Evolutionary conservation across 2,113 vertebrate species (phyloP).

Genomic region (Laticauda laticaudata): DNA sequence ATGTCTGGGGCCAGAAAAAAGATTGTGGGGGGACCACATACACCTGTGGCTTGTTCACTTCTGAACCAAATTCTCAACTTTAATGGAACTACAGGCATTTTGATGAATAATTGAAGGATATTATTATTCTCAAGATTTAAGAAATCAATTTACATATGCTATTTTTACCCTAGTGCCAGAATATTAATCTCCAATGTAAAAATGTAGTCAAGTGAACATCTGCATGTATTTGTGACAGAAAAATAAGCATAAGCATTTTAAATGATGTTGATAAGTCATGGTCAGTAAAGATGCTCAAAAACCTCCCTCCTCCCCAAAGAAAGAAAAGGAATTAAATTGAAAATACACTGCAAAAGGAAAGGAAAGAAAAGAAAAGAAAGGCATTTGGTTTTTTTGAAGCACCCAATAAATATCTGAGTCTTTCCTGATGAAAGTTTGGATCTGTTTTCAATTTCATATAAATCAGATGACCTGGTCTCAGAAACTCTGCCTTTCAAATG

Average conservation of each 20-base stretch:
- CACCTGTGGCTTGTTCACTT: background rate
- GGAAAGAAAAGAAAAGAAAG: background rate
- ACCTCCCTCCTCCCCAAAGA: background rate
- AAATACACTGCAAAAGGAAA: background rate
- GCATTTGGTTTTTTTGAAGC: background rate
- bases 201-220: background rate
- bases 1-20: background rate
- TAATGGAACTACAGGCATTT: background rate
- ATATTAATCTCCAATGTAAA: background rate
- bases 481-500: conserved; percentile 23
- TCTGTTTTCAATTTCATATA: conserved; percentile 27
- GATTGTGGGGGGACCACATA: background rate
- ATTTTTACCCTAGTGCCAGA: background rate
- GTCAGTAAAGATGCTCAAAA: background rate
- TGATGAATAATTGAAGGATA: background rate
- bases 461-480: conserved; percentile 21
- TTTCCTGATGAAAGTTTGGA: conserved; percentile 23
- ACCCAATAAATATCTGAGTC: background rate
- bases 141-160: background rate
- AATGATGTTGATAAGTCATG: background rate
- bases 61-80: background rate
- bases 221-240: background rate
- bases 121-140: background rate
- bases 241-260: background rate
- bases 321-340: conserved; percentile 6